Evolutionary conservation across 1,140 invertebrate genomes (phyloP).

Genomic region (Camponotus vicinus): DNA sequence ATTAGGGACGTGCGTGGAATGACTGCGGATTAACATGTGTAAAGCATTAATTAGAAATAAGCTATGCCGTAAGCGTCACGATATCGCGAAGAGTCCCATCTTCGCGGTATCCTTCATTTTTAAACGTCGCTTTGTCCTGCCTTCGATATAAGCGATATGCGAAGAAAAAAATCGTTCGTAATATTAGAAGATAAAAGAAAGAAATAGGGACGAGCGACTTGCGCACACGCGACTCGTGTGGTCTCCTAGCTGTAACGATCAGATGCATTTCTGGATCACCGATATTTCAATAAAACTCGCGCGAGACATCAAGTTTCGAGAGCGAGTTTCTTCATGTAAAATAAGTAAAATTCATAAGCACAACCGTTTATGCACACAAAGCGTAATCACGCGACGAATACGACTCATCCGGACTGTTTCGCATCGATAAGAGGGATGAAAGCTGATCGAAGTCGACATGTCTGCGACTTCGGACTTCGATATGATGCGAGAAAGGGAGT

Average conservation of each 20-base stretch:
- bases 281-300: conserved; percentile 25
- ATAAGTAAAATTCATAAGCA: conserved; percentile 38
- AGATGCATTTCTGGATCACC: conserved; percentile 29
- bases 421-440: background rate
- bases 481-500: background rate
- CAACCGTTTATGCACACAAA: conserved; percentile 16
- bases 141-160: conserved; percentile 22
- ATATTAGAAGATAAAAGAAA: background rate
- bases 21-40: conserved; percentile 36
- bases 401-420: background rate
- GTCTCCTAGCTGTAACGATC: conserved; percentile 30
- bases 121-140: conserved; percentile 44
- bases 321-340: conserved; percentile 19
- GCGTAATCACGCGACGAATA: background rate
- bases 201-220: conserved; percentile 33
- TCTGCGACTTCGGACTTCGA: background rate
- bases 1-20: conserved; percentile 17
- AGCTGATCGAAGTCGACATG: conserved; percentile 10
- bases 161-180: conserved; percentile 29
- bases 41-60: conserved; percentile 47
- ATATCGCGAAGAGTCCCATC: background rate
- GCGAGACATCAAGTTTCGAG: background rate
- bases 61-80: conserved; percentile 24
- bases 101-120: conserved; percentile 36
- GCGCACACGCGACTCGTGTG: conserved; percentile 1